Evolutionary conservation across 2,113 vertebrate species (phyloP), one percentile per base, ranked within the genome.

Genomic region (Hemicordylus capensis): DNA sequence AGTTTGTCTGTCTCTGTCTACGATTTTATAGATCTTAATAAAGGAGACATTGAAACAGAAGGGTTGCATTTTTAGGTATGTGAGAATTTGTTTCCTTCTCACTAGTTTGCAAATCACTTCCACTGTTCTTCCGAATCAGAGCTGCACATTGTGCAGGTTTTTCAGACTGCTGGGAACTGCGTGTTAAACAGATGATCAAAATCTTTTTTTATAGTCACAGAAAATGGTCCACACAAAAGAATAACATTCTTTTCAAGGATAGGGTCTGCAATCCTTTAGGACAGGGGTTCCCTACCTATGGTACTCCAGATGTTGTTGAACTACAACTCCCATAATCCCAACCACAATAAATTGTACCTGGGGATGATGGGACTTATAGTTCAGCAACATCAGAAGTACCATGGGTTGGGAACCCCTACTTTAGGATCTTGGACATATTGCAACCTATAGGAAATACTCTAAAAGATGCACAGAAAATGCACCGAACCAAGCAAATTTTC

Each of bases 21-120:
- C 34, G 93, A 94, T 96, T 96, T 95, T 92, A 92, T 84, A 89
- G 94, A 92, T 90, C 93, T 89, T 93, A 76, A 93, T 88, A 79
- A 51, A 67, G 72, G 92, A 87, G 86, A 22, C 0, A 0, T 6
- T 17, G 20, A 87, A 81, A 39, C 58, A 77, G 75, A 39, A 90
- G 78, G 83, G 88, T 70, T 19, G 1, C 4, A 0, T 89, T 83
- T 83, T 0, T 12, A 34, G 2, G 6, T 85, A n/a, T 83, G 72
- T 4, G 1, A 0, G 0, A 74, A 7, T 79, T 92, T 10, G 0
- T 81, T 90, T 85, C 79, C 0, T 1, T 63, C 42, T 64, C 1
- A 0, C 74, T 67, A 54, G 56, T 79, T 76, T 12, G 2, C 17
- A 61, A 28, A 48, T 73, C 46, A 14, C 14, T 37, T n/a, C 77